Base-by-base conservation (phyloP, 2,888 invertebrate genomes). In the Drosophila neonasuta region DNA sequence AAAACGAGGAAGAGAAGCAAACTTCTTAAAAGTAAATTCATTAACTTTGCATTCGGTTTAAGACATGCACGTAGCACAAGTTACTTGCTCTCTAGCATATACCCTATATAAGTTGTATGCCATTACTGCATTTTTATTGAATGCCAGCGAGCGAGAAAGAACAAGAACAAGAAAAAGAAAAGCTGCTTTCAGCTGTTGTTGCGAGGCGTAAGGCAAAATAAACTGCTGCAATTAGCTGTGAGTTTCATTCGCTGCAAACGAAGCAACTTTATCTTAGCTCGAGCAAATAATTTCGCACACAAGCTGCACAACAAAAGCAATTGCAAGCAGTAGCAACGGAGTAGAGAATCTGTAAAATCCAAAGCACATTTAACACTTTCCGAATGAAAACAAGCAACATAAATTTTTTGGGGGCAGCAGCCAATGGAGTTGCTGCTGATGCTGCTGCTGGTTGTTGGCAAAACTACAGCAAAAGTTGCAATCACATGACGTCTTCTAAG, bases 341-440 rank as follows among this genome's bases (percentile, higher is more conserved):
- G 46, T 6, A n/a, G 39, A 48, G 57, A 69, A 66, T 50, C 73
- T 67, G 54, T 52, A 63, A 71, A 77, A 80, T 73, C 68, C 72
- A 66, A 74, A 68, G 80, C 79, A 82, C 86, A 83, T 77, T 82
- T 80, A 83, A 82, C 83, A 86, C 80, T 80, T 75, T 80, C 74
- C 77, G 68, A 82, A 75, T 77, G 77, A 62, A 70, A 85, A 83
- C 80, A 79, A 80, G 74, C 82, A 71, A 76, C 81, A 85, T 78
- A 84, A 76, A 85, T 81, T 75, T 55, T 46, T 15, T 5, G 52
- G n/a, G 11, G 36, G 36, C 36, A 11, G 17, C 13, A 11, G 17
- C 13, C n/a, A n/a, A 30, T 15, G 30, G 11, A 32, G 36, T 7
- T 29, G 49, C 17, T 34, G 49, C 20, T 36, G 36, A 9, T 60